Percentiles rank a stretch among this genome's conserved stretches.
Conservation (phyloP, 2,888 invertebrate species). For the Frankliniella fusca region DNA sequence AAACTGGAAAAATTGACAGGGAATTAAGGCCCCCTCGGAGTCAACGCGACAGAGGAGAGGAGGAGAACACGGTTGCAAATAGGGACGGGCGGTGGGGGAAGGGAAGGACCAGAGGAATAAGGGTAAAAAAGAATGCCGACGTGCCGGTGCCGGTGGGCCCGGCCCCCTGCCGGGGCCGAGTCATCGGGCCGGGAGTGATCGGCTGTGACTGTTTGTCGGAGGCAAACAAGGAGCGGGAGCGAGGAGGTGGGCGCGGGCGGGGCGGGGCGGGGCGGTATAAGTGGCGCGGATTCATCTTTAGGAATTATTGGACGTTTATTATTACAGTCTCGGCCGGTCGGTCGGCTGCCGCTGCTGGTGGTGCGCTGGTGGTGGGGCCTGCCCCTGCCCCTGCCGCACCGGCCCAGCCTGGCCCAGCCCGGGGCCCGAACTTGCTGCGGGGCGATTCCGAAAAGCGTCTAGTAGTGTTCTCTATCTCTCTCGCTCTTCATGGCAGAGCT, state of each 20-base stretch:
- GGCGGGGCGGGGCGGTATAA: not conserved
- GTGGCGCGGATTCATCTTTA: not conserved
- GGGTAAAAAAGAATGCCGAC: not conserved
- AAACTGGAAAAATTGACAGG: too few species aligned
- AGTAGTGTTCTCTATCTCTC: too few species aligned
- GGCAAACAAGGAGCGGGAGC: conserved; percentile 29
- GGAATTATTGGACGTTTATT: not conserved
- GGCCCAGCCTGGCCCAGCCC: not conserved
- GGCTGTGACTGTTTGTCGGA: conserved; percentile 26
- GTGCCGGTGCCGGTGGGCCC: not conserved
- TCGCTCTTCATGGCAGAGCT: too few species aligned
- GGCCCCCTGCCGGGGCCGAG: conserved; percentile 31
- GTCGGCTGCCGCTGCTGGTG: not conserved
- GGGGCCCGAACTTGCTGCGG: too few species aligned
- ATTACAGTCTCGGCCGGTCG: not conserved
- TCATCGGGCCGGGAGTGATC: conserved; percentile 36
- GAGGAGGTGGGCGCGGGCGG: not conserved
- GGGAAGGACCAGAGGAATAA: not conserved
- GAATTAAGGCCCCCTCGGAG: too few species aligned
- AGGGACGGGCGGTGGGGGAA: not conserved
- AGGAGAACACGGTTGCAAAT: not conserved
- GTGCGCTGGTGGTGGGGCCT: not conserved
- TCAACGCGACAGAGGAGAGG: conserved; percentile 29
- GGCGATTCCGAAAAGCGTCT: too few species aligned
- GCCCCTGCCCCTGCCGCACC: not conserved